Base-by-base conservation (phyloP, 2,888 invertebrate species). In the Melanostoma mellinum region DNA sequence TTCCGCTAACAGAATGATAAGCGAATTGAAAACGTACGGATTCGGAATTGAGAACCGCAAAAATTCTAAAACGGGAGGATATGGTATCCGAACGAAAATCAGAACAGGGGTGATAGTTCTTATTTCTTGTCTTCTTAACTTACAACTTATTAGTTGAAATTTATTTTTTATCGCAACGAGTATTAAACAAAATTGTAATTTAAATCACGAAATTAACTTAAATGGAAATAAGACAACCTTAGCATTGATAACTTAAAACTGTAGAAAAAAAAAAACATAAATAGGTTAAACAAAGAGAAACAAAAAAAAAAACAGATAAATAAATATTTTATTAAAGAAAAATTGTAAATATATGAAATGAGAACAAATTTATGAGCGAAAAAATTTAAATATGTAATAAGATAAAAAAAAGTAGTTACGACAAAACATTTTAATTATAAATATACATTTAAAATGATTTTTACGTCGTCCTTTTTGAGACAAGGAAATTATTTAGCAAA, bases 321-420 rank as follows among this genome's bases (percentile, higher is more conserved):
- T 71, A 79, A 69, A 84, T 84, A 84, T 79, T 79, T 79, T 79
- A 84, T 67, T 79, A 74, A 84, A 79, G 71, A 74, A 67, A 67
- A 74, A 74, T 61, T 84, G 65, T 79, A 67, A 77, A 75, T 79
- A 52, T 78, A 82, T 61, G 73, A 68, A 77, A 61, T 46, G 38
- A 77, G 48, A 68, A 78, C 68, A 78, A 78, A 82, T 73, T 73
- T 82, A 78, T 61, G 35, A 72, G 71, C 30, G 46, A 44, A 44
- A 60, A 60, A 77, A 61, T 71, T 9, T 76, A 76, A 76, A 48
- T 53, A 58, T n/a, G 44, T 61, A 32, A 42, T 63, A 38, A 46
- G 40, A 48, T 56, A 38, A 46, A 63, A 40, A 46, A 36, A 52
- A 50, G 10, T 67, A 53, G 38, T 38, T 38, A 53, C 32, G 52